phyloP scores from a whole-genome alignment of 1,140 invertebrate genomes.

The Drosophila mauritiana region DNA sequence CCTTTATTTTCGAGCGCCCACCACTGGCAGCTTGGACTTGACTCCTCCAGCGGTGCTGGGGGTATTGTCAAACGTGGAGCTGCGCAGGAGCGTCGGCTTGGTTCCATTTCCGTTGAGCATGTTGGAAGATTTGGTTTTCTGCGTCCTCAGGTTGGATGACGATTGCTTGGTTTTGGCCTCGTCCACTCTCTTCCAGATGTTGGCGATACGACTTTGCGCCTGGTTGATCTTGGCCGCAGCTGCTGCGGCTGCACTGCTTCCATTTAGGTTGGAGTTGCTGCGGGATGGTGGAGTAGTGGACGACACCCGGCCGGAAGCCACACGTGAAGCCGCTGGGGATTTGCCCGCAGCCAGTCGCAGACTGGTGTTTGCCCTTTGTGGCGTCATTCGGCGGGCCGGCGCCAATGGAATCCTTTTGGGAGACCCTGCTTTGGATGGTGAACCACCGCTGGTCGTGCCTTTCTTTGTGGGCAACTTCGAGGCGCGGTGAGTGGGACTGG shows the following conservation, averaged over 20 bases:
- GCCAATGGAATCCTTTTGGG: constrained; percentile 38
- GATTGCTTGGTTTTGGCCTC: constrained; percentile 85
- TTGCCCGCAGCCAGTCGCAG: constrained; percentile 75
- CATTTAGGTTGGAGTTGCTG: constrained; percentile 86
- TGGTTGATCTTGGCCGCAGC: constrained; percentile 85
- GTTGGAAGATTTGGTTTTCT: constrained; percentile 73
- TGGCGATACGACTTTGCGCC: constrained; percentile 94
- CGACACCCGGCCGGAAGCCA: constrained; percentile 85
- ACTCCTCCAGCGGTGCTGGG: constrained; percentile 36
- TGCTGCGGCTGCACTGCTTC: constrained; percentile 62
- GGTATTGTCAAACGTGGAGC: constrained; percentile 90
- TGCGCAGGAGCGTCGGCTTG: constrained; percentile 86
- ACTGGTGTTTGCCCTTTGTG: constrained; percentile 85
- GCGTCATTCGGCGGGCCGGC: constrained; percentile 73
- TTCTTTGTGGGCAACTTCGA: constrained; percentile 79
- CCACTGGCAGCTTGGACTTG: constrained; percentile 62
- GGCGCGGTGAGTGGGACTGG: constrained; percentile 84
- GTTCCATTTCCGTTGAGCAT: constrained; percentile 44
- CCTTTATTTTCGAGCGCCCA: constrained; percentile 37
- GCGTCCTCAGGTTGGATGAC: constrained; percentile 56
- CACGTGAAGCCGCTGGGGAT: constrained; percentile 52
- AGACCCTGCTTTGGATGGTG: constrained; percentile 32
- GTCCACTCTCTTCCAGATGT: constrained; percentile 94
- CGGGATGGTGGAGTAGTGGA: constrained; percentile 87
- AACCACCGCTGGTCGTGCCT: constrained; percentile 47